Evolutionary conservation across 2,888 invertebrate species (phyloP), one percentile per base, ranked within the genome.

Genomic region (Heliconius erato): DNA sequence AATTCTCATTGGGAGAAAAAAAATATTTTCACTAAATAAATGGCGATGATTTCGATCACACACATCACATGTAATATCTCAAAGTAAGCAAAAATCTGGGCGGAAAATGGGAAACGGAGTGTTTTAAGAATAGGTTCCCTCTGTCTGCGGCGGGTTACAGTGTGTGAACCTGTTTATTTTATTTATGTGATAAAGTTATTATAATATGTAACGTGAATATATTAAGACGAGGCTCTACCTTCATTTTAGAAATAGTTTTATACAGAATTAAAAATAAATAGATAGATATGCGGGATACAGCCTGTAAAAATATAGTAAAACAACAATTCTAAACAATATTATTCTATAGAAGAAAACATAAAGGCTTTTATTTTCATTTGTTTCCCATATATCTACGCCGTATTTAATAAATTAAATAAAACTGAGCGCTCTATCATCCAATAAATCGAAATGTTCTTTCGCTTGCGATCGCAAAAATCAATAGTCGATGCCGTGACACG

Each of bases 401-500:
- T 16, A 74, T 74, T n/a, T 79, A 79, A 63, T 72, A 81, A 76
- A 16, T 44, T 4, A 72, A 16, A 72, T 26, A 72, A 7, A 49
- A 69, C 49, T 26, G 16, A 74, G 44, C 74, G 32, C 79, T 59
- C 65, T 80, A 84, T 65, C 84, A 86, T 89, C 91, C 94, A 92
- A 95, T 94, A 94, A 94, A 95, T 94, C 94, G 94, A 94, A 94
- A 83, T 84, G 72, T 79, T 80, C 81, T 79, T 79, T 76, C 79
- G 81, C 80, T 80, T 44, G 89, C 89, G 94, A 94, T 94, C 94
- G 92, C 90, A 84, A 91, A 92, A 94, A 95, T 94, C 94, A 95
- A 94, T 94, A 94, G 93, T 93, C 93, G 92, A 94, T 94, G 91
- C 89, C 89, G 90, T 88, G 85, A 88, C 89, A 87, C 87, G 90